Conservation (phyloP, 2,888 invertebrate genomes). For the Zonitis immaculata region DNA sequence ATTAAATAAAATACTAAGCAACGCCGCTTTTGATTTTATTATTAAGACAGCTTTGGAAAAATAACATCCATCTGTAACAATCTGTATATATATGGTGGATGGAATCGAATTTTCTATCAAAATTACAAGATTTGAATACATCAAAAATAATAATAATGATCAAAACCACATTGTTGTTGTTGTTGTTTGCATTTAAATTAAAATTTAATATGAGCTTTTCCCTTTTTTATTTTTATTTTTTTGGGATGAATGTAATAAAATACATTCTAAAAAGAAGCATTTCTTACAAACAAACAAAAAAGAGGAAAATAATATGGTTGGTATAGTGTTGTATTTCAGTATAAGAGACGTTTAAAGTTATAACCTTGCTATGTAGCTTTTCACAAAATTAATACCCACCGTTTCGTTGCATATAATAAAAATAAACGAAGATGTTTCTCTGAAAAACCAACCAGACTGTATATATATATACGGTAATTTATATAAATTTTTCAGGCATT, state of each 20-base stretch:
- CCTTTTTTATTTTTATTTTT: too few relatives aligned
- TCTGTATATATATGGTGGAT: too few relatives aligned
- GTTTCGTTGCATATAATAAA: conserved; percentile 28
- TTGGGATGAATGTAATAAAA: conserved; percentile 23
- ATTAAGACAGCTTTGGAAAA: background rate
- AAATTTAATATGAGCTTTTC: conserved; percentile 21
- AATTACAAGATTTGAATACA: background rate
- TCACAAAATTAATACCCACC: conserved; percentile 32
- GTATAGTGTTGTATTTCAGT: conserved; percentile 24
- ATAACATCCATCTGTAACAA: too few relatives aligned
- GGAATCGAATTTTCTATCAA: background rate
- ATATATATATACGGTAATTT: too few relatives aligned
- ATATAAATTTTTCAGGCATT: conserved; percentile 43
- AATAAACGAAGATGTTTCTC: conserved; percentile 30
- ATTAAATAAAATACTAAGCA: conserved; percentile 5
- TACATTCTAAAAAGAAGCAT: conserved; percentile 22
- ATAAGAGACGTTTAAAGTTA: conserved; percentile 25
- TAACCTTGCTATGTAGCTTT: conserved; percentile 28
- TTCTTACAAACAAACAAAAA: too few relatives aligned
- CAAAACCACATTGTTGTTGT: background rate
- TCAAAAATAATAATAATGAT: background rate
- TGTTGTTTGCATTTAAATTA: conserved; percentile 9
- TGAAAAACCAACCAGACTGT: conserved; percentile 31
- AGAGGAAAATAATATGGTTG: conserved; percentile 24
- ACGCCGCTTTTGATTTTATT: conserved; percentile 1